Base-by-base conservation (phyloP, 2,888 invertebrate species). In the Conchocele bisecta region DNA sequence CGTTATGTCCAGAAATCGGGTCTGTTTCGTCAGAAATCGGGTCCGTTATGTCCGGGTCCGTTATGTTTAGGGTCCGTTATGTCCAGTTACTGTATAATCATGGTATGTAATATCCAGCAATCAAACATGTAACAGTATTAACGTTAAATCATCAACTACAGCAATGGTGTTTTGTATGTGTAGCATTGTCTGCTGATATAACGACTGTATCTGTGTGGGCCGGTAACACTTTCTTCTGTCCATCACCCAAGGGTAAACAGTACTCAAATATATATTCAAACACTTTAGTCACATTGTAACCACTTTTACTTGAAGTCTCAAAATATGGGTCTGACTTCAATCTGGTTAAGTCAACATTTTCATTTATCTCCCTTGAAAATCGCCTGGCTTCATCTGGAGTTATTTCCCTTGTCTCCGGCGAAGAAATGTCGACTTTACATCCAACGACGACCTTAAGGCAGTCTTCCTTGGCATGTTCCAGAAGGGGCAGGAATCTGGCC, bases 241-340 rank as follows among this genome's bases (percentile, higher is more conserved):
- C 31, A 35, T 51, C 51, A n/a, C 33, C 17, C n/a, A 51, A 71
- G 0, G 88, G 88, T 31, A 89, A 61, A 60, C 86, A 85, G 53
- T 85, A 70, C 37, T 88, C 76, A 64, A 90, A 89, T 20, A 90
- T 87, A 58, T 82, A 88, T 61, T 91, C 89, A 82, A 91, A 91
- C 53, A 89, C 86, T 35, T 86, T 78, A 6, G 79, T 75, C 15
- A 91, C 88, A 72, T 87, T 85, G 17, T 83, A 73, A 20, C 89
- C 89, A 24, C 75, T 81, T 33, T 87, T 70, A 76, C 89, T 89
- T 4, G 90, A 90, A 0, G 91, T 90, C 67, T 90, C 90, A 79
- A 89, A 91, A 74, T 88, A 90, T 1, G 89, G 90, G 4, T 86
- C 82, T 13, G 68, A 63, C 15, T 74, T 63, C 4, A 84, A 44